Base-by-base conservation (phyloP, 2,797 vertebrate species). In the Channallabes apus region DNA sequence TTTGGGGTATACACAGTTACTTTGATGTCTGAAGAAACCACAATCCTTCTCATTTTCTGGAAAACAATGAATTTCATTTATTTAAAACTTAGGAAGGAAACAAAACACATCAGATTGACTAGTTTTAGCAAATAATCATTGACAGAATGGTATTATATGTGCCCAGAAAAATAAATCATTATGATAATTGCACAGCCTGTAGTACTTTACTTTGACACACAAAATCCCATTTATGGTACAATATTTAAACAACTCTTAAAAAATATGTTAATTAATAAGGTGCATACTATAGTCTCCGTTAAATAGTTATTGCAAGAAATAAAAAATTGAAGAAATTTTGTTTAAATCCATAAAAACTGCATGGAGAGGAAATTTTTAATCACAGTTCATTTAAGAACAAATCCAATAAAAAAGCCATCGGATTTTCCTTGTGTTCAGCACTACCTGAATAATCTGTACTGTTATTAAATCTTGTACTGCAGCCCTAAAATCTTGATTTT, bases 41-140 rank as follows among this genome's bases (percentile, higher is more conserved):
- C 84, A 93, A 69, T 91, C 84, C 65, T 89, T 85, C 58, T 89
- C 91, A 93, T 85, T 84, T 87, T 82, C 89, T 90, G 41, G 2
- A 71, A 86, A 79, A 80, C 51, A 38, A 12, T 20, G 18, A 6
- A 64, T 79, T 62, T 79, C 0, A 17, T 80, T 67, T 2, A 68
- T 35, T 81, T 5, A 56, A 77, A 41, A 6, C 12, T 62, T 64
- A 64, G 17, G 12, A n/a, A 76, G 20, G 18, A 76, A 76, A 58
- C 18, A 14, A 29, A 75, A 3, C 72, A 78, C 20, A 78, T 61
- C 29, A 38, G 8, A 9, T 17, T 7, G 6, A 58, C 17, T 20
- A 18, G 51, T 77, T 58, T 72, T 6, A 76, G 29, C 56, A 61
- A 59, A 51, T 54, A n/a, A 54, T 17, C 22, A 73, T 3, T 54